Evolutionary conservation across 2,113 vertebrate species (phyloP), one percentile per base, ranked within the genome.

Genomic region (Stegastes partitus): DNA sequence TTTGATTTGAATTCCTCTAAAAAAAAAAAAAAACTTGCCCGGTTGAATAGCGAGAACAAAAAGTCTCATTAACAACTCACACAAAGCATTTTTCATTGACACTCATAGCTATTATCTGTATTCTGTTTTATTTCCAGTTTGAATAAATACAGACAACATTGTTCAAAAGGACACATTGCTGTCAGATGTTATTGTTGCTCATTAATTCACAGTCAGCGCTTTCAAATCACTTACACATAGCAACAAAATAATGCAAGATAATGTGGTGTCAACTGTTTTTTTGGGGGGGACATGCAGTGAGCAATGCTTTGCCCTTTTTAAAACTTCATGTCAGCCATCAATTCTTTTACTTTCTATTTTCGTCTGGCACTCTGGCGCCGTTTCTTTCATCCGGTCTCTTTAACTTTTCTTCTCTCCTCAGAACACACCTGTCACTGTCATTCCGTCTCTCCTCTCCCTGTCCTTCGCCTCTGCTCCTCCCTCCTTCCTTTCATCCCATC

Each of bases 381-480:
- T 72, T 63, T 70, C 83, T 83, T 88, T 92, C 66, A 90, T 87
- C 70, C 67, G 2, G 12, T 53, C 45, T 64, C 69, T 79, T 63
- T 49, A 31, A 37, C 51, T 82, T 68, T 73, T 37, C n/a, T 54
- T 73, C 39, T 74, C 79, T 74, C 79, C 79, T 77, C 81, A 79
- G 56, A 71, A 54, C 56, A 3, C 21, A 39, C 42, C 65, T 76
- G 77, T 88, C 76, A 55, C 64, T 0, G 1, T 81, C 59, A 44
- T 54, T 78, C 55, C 47, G 18, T 45, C 57, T 79, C 25, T 56
- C 34, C 10, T 56, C 68, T 65, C 10, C 69, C 59, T 47, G 82
- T 83, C 79, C 81, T 85, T 83, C 64, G 39, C n/a, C 61, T 76
- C 31, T 37, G 39, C 68, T 63, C 55, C 45, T 55, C 67, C 53